phyloP scores from a whole-genome alignment of 2,888 invertebrate genomes.

The Lycocerus yunnanus region DNA sequence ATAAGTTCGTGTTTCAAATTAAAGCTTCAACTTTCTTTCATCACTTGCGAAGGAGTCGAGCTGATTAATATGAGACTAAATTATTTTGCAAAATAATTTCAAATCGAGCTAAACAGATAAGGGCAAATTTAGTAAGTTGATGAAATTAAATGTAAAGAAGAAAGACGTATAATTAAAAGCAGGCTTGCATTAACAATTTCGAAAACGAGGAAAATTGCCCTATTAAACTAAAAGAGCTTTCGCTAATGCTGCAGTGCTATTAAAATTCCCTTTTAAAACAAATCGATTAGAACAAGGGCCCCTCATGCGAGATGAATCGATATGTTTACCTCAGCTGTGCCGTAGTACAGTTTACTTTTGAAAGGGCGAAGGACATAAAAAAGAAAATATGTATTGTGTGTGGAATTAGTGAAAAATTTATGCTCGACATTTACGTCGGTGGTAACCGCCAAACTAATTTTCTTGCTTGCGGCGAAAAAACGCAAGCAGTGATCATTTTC shows the following conservation, averaged over 20 bases:
- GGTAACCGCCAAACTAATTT: conserved; percentile 10
- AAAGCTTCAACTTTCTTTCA: neutral
- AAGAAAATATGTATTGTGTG: conserved; percentile 6
- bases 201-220: neutral
- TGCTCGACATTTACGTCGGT: conserved; percentile 12
- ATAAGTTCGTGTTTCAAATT: neutral
- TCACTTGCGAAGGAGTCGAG: neutral
- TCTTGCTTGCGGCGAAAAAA: conserved; percentile 5
- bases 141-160: neutral
- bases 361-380: neutral
- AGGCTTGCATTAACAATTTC: conserved; percentile 3
- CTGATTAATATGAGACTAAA: neutral
- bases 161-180: neutral
- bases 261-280: conserved; percentile 10
- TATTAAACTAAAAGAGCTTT: conserved; percentile 5
- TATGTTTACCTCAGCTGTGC: conserved; percentile 16
- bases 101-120: neutral
- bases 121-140: neutral
- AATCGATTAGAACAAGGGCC: conserved; percentile 11
- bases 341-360: conserved; percentile 1
- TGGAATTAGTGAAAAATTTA: conserved; percentile 19
- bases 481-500: conserved; percentile 5
- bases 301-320: conserved; percentile 11
- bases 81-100: neutral
- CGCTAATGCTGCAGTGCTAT: conserved; percentile 6